Percentiles rank a stretch among this genome's conserved stretches.
Evolutionary conservation across 1,140 invertebrate genomes (phyloP).

Genomic region (Chelonus insularis): DNA sequence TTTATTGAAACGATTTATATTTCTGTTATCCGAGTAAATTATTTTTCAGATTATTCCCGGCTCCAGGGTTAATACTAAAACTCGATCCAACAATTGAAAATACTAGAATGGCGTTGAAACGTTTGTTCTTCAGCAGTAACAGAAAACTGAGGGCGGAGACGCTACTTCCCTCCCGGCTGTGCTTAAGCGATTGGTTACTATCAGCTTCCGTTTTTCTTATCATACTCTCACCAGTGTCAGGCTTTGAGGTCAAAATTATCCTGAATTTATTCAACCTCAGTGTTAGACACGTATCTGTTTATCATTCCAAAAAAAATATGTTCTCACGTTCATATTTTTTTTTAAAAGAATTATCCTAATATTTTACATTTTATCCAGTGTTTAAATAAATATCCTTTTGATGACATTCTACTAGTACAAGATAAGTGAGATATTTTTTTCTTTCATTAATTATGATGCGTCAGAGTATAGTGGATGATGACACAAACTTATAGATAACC

Average conservation of each 20-base stretch:
- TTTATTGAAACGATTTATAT: no score
- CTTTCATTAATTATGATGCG: no score
- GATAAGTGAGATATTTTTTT: no score
- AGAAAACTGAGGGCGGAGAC: slow-evolving; percentile 42
- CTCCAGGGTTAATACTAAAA: slow-evolving; percentile 4
- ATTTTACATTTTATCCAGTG: no score
- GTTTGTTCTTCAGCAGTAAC: slow-evolving; percentile 7
- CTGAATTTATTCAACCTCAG: not conserved
- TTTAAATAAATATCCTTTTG: no score
- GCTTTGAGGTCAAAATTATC: slow-evolving; percentile 19
- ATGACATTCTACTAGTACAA: no score
- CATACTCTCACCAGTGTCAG: slow-evolving; percentile 24
- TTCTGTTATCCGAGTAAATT: no score
- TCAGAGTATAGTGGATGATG: no score
- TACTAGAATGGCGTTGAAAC: not conserved
- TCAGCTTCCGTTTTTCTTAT: slow-evolving; percentile 51
- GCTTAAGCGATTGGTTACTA: slow-evolving; percentile 46
- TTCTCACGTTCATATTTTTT: not conserved
- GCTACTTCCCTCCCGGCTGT: slow-evolving; percentile 44
- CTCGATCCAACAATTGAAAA: not conserved
- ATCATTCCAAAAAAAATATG: not conserved
- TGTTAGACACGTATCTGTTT: not conserved
- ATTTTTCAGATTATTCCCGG: slow-evolving; percentile 34
- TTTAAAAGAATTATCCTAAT: no score
- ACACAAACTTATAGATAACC: no score